Base-by-base conservation (phyloP, 2,888 invertebrate species). In the Ramazzottius varieornatus region DNA sequence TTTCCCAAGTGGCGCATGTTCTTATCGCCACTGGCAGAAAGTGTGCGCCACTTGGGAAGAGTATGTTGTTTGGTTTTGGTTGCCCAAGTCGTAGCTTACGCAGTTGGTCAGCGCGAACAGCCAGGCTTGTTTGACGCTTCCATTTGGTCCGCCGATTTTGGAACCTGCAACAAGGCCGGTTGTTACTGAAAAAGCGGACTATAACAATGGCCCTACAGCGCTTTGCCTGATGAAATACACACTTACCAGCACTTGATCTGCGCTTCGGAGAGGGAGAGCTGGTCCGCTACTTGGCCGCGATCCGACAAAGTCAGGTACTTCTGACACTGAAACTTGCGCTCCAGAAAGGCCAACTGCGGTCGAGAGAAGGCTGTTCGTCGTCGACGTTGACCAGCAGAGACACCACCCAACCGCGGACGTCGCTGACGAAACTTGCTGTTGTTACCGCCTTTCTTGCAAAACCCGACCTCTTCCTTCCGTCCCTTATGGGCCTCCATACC, bases 81-180 rank as follows among this genome's bases (percentile, higher is more conserved):
- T n/a, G n/a, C n/a, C n/a, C n/a, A n/a, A 67, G 66, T 71, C 71
- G 65, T 68, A 68, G 16, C 40, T 40, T 40, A 54, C 70, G 68
- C 64, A 71, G 67, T 64, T 71, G 71, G 33, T 71, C 71, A 1
- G 69, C 70, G 1, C 71, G 65, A 67, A 69, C 68, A 24, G 68
- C 63, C 4, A 70, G 68, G 1, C 70, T 72, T 32, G 72, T 72
- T 67, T 72, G 71, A 2, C 71, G 66, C 64, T 71, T 71, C 71
- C 71, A 71, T 65, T 71, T 71, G 46, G 71, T 71, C 54, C 71
- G 54, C 16, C 54, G 54, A 29, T 54, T 54, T 54, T 69, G 67
- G 2, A 63, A 46, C 54, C 54, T 54, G 8, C 13, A 54, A n/a
- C n/a, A n/a, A n/a, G n/a, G n/a, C n/a, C n/a, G n/a, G n/a, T n/a